These are phyloP conservation scores for Drosophila sp. DNA, from an alignment of 1,140 invertebrate species.

Conservation along the genomic window DNA sequence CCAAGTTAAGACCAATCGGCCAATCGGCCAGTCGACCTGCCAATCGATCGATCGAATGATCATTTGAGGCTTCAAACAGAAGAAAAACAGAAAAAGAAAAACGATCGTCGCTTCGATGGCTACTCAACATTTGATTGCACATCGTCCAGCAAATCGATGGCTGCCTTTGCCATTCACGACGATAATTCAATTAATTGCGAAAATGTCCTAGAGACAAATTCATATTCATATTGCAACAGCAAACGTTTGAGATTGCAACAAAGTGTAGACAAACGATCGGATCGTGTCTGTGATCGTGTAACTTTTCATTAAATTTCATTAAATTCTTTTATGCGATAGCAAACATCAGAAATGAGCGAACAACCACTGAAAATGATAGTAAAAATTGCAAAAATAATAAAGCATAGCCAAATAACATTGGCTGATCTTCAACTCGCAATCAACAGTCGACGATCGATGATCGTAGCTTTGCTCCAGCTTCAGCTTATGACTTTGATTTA, in stretches of 20 bases:
- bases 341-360: constrained; percentile 41
- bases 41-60: constrained; percentile 51
- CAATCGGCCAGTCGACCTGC: constrained; percentile 47
- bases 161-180: constrained; percentile 81
- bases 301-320: constrained; percentile 83
- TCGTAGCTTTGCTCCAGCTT: constrained; percentile 35
- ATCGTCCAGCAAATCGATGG: constrained; percentile 38
- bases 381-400: constrained; percentile 55
- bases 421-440: constrained; percentile 46
- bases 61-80: background rate
- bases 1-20: background rate
- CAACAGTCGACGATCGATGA: constrained; percentile 5
- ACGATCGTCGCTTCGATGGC: constrained; percentile 37
- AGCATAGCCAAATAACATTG: constrained; percentile 35
- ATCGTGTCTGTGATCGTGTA: constrained; percentile 77
- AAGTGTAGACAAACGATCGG: constrained; percentile 61
- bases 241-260: constrained; percentile 16
- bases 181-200: constrained; percentile 83
- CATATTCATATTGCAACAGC: constrained; percentile 70
- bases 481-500: constrained; percentile 77
- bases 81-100: background rate
- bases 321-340: constrained; percentile 82
- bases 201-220: constrained; percentile 83
- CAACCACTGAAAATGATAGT: constrained; percentile 32
- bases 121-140: constrained; percentile 69